phyloP scores from a whole-genome alignment of 2,888 invertebrate genomes.

The Odontothrips loti region DNA sequence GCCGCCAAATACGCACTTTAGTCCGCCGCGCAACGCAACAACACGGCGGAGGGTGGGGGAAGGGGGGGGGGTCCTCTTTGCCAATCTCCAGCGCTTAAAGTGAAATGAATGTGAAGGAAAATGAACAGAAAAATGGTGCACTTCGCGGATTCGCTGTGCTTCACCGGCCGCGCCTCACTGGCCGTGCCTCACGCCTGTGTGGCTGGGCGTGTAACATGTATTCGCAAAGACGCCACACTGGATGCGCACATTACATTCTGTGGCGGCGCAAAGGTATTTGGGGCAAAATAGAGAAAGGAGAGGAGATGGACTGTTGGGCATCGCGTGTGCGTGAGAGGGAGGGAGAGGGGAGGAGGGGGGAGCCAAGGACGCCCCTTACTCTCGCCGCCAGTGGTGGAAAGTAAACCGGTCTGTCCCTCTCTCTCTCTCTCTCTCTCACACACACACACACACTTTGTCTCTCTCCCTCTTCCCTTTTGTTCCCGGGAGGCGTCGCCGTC shows the following conservation, averaged over 20 bases:
- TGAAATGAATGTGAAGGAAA: too few relatives aligned
- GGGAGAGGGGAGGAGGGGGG: background rate
- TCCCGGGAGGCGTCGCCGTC: background rate
- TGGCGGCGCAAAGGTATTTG: background rate
- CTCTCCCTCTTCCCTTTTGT: background rate
- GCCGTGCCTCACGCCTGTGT: too few relatives aligned
- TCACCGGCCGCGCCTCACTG: too few relatives aligned
- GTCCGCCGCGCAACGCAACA: too few relatives aligned
- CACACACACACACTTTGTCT: background rate
- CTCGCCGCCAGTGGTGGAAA: background rate
- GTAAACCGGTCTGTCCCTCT: constrained; percentile 7
- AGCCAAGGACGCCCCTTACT: background rate
- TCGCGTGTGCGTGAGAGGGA: background rate
- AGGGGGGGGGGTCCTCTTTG: too few relatives aligned
- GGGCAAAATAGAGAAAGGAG: background rate
- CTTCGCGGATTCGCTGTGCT: too few relatives aligned
- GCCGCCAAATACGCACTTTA: too few relatives aligned
- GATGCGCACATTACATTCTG: background rate
- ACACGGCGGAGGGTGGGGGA: too few relatives aligned
- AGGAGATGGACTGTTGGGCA: background rate
- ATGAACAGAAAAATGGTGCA: too few relatives aligned
- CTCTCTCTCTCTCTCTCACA: background rate
- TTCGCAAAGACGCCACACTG: background rate
- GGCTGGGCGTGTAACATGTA: background rate
- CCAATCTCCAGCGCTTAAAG: too few relatives aligned